A percentile compares a stretch with the other conserved stretches of the same genome.
These are phyloP conservation scores for Anableps anableps DNA, from an alignment of 2,797 vertebrate species.

Conservation along the genomic window DNA sequence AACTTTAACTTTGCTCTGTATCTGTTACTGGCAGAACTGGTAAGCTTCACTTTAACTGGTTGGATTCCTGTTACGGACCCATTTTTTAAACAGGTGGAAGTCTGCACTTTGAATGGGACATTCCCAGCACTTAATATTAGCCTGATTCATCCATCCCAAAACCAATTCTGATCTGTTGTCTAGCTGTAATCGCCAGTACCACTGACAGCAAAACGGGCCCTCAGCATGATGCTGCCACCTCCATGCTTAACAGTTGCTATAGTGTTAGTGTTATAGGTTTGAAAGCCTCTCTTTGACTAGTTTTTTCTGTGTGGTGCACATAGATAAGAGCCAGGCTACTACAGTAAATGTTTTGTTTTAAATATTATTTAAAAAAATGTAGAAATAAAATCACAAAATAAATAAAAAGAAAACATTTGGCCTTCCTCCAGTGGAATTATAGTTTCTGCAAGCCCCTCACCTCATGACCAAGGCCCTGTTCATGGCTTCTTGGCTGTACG, in stretches of 20 bases:
- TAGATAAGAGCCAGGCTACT: neutral
- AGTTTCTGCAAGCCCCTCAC: slow-evolving; percentile 63
- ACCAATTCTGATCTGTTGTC: neutral
- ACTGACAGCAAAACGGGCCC: neutral
- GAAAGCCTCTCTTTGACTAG: neutral
- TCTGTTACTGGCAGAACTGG: neutral
- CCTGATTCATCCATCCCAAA: too few relatives aligned
- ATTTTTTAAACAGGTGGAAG: neutral
- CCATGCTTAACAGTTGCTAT: neutral
- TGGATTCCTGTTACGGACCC: neutral
- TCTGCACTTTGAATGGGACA: neutral
- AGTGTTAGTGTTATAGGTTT: neutral
- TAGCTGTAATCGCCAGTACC: neutral
- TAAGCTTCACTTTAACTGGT: neutral
- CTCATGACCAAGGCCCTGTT: slow-evolving; percentile 85
- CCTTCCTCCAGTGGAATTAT: neutral
- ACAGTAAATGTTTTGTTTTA: neutral
- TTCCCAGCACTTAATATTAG: too few relatives aligned
- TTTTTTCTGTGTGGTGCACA: neutral
- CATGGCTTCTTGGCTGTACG: slow-evolving; percentile 85
- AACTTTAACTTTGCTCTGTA: neutral
- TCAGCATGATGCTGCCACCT: neutral
- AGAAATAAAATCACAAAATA: neutral
- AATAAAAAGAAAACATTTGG: neutral
- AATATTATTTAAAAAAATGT: neutral